Conservation (phyloP, 2,797 vertebrate species). For the Clamator glandarius region DNA sequence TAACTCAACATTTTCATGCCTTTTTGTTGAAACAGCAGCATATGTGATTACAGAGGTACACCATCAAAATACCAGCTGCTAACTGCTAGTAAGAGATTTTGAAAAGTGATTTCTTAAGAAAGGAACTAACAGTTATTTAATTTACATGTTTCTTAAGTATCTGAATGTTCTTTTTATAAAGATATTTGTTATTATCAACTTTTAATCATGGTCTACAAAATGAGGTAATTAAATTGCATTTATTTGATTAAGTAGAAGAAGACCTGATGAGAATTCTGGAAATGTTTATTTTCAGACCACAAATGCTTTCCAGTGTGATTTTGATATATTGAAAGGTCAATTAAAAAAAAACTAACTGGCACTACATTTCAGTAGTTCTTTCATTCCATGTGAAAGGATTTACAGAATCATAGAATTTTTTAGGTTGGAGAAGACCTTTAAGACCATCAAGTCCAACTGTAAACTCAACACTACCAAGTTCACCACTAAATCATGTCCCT, state of each 20-base stretch:
- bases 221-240: not conserved
- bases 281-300: not conserved
- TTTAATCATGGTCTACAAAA: conserved; percentile 3
- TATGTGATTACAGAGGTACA: not conserved
- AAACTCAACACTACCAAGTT: too few relatives aligned
- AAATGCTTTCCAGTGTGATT: not conserved
- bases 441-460: too few relatives aligned
- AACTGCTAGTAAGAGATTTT: conserved; percentile 11
- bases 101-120: conserved; percentile 15
- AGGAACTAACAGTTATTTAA: conserved; percentile 17
- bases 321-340: not conserved
- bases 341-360: not conserved
- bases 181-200: not conserved
- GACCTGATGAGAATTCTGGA: not conserved
- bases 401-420: too few relatives aligned
- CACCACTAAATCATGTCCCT: too few relatives aligned
- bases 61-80: not conserved
- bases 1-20: not conserved
- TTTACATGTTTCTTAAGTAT: not conserved
- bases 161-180: not conserved
- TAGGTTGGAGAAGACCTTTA: too few relatives aligned
- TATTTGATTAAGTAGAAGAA: not conserved
- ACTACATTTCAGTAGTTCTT: not conserved
- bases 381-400: not conserved
- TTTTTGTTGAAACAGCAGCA: not conserved